Conservation (phyloP, 1,140 invertebrate genomes). For the Zaprionus ornatus region DNA sequence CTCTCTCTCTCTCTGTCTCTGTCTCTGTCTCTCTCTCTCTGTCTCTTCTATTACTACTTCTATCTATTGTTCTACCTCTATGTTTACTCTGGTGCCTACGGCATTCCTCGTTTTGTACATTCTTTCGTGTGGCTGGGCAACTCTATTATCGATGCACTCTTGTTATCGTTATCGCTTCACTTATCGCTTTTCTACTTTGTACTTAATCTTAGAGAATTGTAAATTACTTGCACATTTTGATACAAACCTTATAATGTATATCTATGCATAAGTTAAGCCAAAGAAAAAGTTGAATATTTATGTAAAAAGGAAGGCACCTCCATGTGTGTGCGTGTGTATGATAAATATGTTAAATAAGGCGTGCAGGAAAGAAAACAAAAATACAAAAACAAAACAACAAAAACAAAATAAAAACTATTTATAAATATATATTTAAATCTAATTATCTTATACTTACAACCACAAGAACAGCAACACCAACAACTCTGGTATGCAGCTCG, state of each 20-base stretch:
- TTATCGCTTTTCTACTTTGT: constrained; percentile 47
- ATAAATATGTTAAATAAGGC: constrained; percentile 31
- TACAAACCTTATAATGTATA: constrained; percentile 57
- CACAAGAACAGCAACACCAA: constrained; percentile 34
- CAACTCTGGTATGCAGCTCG: constrained; percentile 64
- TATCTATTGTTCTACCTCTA: constrained; percentile 4
- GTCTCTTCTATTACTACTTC: background rate
- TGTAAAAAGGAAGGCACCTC: constrained; percentile 26
- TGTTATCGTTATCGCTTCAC: constrained; percentile 53
- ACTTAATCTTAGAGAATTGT: constrained; percentile 76
- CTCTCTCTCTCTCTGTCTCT: constrained; percentile 2
- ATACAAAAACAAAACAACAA: constrained; percentile 54
- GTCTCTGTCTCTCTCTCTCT: background rate
- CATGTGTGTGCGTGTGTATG: constrained; percentile 36
- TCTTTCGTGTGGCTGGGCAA: constrained; percentile 44
- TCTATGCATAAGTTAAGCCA: constrained; percentile 79
- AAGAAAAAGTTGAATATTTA: constrained; percentile 70
- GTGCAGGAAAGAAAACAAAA: constrained; percentile 73
- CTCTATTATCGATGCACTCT: constrained; percentile 21
- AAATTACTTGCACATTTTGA: constrained; percentile 72
- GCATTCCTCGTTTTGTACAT: constrained; percentile 63
- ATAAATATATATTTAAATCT: constrained; percentile 51
- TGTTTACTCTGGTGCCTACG: constrained; percentile 13
- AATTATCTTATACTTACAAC: constrained; percentile 21
- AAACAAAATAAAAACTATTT: constrained; percentile 44